Evolutionary conservation across 2,888 invertebrate species (phyloP), one percentile per base, ranked within the genome.

Genomic region (Epistrophella euchroma): DNA sequence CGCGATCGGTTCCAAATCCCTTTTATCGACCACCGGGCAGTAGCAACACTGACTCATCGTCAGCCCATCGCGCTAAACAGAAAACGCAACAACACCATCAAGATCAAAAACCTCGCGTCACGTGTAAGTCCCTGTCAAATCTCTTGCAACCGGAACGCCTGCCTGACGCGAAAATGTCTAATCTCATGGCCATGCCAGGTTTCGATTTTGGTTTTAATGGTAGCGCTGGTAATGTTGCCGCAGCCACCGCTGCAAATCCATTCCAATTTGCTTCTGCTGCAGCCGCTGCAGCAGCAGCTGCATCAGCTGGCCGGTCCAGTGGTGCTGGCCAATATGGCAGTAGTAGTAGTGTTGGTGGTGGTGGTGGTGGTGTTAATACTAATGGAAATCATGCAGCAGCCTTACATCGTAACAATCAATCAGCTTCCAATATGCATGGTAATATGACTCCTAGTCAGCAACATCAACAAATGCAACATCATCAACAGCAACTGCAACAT

Each of bases 61-160:
- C 83, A 37, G 75, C 77, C 22, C 82, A 79, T 85, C 85, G 88
- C 77, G 77, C 81, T 79, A 82, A 76, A 76, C 89, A 90, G 88
- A 88, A 91, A 88, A 78, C 88, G 92, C 88, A 93, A 88, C 88
- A 93, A 92, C 89, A 93, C 92, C 93, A 93, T 93, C 88, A 93
- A 89, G 93, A 91, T 91, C 93, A 94, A 88, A 94, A 94, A 82
- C 95, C 95, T 50, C 92, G 95, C 88, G 94, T 94, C 79, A 94
- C 94, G 90, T 94, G 94, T 83, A 95, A 94, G 90, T 94, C 95
- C 28, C 92, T 95, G 88, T 94, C 94, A 88, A 95, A 95, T 90
- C 91, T 95, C 84, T 90, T 95, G 90, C 94, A 94, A 89, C 94
- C 94, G n/a, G 92, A 92, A 86, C 90, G 88, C 47, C 58, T 89